A percentile compares a stretch with the other conserved stretches of the same genome.
Evolutionary conservation across 2,888 invertebrate species (phyloP).

Genomic region (Acanthosoma haemorrhoidale): DNA sequence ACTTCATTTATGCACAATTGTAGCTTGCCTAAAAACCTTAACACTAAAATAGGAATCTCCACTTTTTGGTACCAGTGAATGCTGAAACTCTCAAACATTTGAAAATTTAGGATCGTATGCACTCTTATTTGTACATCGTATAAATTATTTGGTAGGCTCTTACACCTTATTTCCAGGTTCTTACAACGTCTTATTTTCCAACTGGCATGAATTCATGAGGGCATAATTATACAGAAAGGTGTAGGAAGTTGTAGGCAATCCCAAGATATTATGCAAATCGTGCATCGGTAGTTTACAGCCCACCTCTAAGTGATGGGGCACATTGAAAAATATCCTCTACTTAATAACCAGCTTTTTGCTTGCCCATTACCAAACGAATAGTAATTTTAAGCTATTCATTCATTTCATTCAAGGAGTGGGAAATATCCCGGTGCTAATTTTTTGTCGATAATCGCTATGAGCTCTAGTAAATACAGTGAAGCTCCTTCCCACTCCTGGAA

Average conservation of each 20-base stretch:
- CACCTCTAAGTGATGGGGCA: background rate
- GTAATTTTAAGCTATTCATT: background rate
- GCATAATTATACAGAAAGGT: background rate
- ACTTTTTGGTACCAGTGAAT: no score
- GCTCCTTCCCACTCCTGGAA: no score
- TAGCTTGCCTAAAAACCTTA: no score
- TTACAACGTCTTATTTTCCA: background rate
- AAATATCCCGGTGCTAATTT: background rate
- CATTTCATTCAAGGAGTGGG: background rate
- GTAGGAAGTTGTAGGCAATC: slow-evolving; percentile 1
- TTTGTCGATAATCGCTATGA: no score
- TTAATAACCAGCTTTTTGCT: slow-evolving; percentile 3
- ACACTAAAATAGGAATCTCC: no score
- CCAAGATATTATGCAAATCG: background rate
- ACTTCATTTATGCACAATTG: no score
- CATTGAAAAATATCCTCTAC: background rate
- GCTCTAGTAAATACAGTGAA: no score
- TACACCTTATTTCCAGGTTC: no score
- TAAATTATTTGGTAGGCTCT: no score
- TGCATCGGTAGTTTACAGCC: slow-evolving; percentile 12
- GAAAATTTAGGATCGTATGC: no score
- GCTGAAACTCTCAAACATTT: no score
- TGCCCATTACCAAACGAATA: background rate
- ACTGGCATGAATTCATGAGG: background rate
- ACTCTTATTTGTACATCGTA: no score